Evolutionary conservation across 2,888 invertebrate species (phyloP).

Genomic region (Oxycera nigricornis): DNA sequence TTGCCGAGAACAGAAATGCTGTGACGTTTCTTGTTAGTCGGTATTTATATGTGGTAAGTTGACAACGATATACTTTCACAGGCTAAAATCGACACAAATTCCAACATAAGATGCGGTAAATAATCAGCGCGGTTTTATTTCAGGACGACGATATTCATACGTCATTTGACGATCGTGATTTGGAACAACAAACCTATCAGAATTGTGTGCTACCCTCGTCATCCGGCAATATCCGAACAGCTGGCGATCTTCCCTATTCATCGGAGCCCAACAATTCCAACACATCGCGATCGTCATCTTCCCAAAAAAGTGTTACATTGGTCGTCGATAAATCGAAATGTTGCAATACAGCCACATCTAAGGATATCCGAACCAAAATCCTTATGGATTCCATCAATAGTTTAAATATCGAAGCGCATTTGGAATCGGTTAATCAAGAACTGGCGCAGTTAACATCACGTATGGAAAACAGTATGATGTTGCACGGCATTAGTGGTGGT

Average conservation of each 20-base stretch:
- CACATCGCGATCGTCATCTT: conserved; percentile 36
- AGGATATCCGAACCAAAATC: conserved; percentile 42
- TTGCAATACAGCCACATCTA: background rate
- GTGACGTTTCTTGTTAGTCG: conserved; percentile 66
- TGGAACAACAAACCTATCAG: conserved; percentile 8
- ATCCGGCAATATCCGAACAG: too few species aligned
- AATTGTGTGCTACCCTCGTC: background rate
- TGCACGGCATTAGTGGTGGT: background rate
- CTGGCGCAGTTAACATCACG: conserved; percentile 66
- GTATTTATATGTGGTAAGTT: conserved; percentile 63
- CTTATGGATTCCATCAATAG: conserved; percentile 53
- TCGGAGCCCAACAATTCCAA: conserved; percentile 26
- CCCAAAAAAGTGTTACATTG: conserved; percentile 37
- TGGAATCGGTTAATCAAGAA: conserved; percentile 64
- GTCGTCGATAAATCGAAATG: background rate
- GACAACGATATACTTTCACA: too few species aligned
- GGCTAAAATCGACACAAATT: too few species aligned
- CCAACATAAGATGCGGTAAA: too few species aligned
- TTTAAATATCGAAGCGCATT: conserved; percentile 54
- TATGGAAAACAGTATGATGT: conserved; percentile 67
- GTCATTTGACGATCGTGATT: background rate
- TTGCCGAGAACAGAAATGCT: conserved; percentile 65
- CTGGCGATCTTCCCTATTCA: background rate
- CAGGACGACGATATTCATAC: conserved; percentile 21
- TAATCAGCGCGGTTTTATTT: too few species aligned